Evolutionary conservation across 1,140 invertebrate genomes (phyloP).

Genomic region (Andricus grossulariae): DNA sequence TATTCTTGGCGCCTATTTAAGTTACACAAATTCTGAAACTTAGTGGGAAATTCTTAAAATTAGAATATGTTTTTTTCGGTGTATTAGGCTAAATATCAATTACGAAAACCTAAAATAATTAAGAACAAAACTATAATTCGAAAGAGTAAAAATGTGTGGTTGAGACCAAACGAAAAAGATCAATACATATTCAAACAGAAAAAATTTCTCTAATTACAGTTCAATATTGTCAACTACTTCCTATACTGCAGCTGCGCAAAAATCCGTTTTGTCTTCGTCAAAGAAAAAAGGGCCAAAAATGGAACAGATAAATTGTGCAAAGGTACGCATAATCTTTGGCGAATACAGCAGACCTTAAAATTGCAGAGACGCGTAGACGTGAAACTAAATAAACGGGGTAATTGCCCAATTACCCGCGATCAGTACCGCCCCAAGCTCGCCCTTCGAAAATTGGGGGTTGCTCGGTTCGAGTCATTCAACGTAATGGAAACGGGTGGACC

Average conservation of each 20-base stretch:
- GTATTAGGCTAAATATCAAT: no score
- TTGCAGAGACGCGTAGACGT: slow-evolving; percentile 43
- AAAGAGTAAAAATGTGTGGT: no score
- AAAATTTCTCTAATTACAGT: no score
- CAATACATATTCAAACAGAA: no score
- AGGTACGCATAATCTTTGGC: neutral
- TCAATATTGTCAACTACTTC: no score
- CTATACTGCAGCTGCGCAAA: neutral
- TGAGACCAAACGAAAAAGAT: no score
- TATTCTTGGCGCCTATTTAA: no score
- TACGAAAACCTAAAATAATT: no score
- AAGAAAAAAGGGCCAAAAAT: neutral
- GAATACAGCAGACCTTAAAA: slow-evolving; percentile 11
- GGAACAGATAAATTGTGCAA: neutral
- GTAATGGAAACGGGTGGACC: slow-evolving; percentile 9
- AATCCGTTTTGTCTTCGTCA: neutral
- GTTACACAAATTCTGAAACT: no score
- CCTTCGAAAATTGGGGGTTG: slow-evolving; percentile 40
- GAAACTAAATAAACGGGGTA: slow-evolving; percentile 57
- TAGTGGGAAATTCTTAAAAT: no score
- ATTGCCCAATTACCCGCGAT: slow-evolving; percentile 60
- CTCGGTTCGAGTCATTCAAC: slow-evolving; percentile 34
- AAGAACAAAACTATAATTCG: no score
- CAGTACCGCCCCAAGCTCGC: slow-evolving; percentile 32
- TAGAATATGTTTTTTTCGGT: no score